These are phyloP conservation scores for Beris morrisii DNA, from an alignment of 2,888 invertebrate species.

Conservation along the genomic window DNA sequence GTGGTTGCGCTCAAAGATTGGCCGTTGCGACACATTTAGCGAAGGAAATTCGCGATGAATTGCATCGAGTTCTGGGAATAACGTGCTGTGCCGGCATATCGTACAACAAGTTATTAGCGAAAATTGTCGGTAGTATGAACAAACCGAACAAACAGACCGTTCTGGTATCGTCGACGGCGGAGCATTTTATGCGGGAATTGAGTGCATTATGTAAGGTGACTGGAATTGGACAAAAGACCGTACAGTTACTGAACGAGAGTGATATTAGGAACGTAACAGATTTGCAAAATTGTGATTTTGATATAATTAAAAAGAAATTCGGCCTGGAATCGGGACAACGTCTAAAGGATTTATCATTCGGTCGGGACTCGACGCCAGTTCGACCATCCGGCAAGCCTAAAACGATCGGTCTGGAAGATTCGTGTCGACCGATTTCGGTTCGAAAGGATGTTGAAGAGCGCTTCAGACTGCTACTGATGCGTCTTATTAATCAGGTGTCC, in stretches of 20 bases:
- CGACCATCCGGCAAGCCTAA: slow-evolving; percentile 76
- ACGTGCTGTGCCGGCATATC: slow-evolving; percentile 82
- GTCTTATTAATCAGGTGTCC: slow-evolving; percentile 70
- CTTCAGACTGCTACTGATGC: slow-evolving; percentile 67
- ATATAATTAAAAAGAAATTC: slow-evolving; percentile 64
- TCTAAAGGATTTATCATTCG: slow-evolving; percentile 70
- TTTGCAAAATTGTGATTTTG: slow-evolving; percentile 64
- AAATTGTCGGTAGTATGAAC: slow-evolving; percentile 70
- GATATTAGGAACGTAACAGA: slow-evolving; percentile 70
- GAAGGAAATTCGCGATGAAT: slow-evolving; percentile 70
- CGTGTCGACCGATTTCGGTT: slow-evolving; percentile 72
- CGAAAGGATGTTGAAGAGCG: slow-evolving; percentile 75
- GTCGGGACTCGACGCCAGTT: slow-evolving; percentile 73
- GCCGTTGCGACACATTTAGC: slow-evolving; percentile 74
- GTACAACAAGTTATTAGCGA: slow-evolving; percentile 82
- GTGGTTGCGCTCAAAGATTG: slow-evolving; percentile 73
- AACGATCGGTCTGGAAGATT: slow-evolving; percentile 78
- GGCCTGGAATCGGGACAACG: slow-evolving; percentile 70
- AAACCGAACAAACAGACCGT: slow-evolving; percentile 84
- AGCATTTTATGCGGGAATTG: slow-evolving; percentile 67
- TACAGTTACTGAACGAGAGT: slow-evolving; percentile 65
- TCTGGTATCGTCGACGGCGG: slow-evolving; percentile 69
- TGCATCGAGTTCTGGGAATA: slow-evolving; percentile 69
- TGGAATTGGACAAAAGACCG: slow-evolving; percentile 75
- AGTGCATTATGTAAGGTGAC: slow-evolving; percentile 67